Conservation (phyloP, 1,140 invertebrate genomes). For the Rhyzopertha dominica region DNA sequence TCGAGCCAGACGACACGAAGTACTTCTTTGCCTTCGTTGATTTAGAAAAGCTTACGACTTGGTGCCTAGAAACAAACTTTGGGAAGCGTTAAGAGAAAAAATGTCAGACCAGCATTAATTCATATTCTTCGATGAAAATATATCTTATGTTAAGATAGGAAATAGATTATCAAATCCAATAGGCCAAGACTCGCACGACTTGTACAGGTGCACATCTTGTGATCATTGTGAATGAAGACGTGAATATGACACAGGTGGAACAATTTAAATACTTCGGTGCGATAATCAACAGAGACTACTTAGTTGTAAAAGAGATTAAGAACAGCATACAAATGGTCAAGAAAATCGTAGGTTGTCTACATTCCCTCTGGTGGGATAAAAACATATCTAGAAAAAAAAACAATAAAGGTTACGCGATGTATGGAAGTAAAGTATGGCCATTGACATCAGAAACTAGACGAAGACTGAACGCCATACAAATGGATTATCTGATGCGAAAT, state of each 20-base stretch:
- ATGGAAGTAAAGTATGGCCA: not conserved
- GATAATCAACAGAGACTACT: not conserved
- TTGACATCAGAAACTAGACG: not conserved
- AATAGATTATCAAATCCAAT: no score
- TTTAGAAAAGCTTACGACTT: not conserved
- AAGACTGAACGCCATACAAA: not conserved
- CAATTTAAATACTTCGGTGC: conserved; percentile 2
- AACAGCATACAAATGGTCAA: not conserved
- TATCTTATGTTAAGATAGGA: no score
- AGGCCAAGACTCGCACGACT: no score
- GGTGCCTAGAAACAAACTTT: not conserved
- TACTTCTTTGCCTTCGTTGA: conserved; percentile 2
- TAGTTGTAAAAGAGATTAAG: not conserved
- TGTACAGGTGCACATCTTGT: no score
- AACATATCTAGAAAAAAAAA: not conserved
- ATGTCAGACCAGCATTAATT: no score
- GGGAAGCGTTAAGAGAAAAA: not conserved
- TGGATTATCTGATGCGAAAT: not conserved
- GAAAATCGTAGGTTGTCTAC: not conserved
- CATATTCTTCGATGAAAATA: no score
- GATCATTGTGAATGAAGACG: no score
- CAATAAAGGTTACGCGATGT: not conserved
- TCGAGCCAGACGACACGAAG: not conserved
- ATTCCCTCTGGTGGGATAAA: conserved; percentile 9
- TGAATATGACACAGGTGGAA: no score